phyloP scores from a whole-genome alignment of 92 coral and sea anemone species.

The Parazoanthus swiftii region DNA sequence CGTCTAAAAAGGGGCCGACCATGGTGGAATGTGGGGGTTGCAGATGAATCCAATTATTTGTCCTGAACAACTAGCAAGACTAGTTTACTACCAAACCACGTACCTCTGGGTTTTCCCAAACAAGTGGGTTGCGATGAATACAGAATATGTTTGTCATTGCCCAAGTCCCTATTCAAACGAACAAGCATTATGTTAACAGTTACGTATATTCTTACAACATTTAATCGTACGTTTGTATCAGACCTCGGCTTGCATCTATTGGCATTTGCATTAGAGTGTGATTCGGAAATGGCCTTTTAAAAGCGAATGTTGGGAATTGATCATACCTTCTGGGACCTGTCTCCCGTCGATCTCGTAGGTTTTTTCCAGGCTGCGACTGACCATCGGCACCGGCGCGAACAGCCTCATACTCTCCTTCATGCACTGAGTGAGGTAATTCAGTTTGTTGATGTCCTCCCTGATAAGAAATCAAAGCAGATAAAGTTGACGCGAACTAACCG shows the following conservation, averaged over 20 bases:
- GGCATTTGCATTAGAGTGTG: no score
- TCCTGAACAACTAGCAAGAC: not conserved
- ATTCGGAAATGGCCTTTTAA: no score
- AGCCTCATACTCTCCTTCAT: constrained; percentile 64
- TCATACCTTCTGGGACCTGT: constrained; percentile 50
- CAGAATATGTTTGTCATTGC: constrained; percentile 5
- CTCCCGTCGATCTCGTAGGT: constrained; percentile 54
- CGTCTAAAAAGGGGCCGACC: not conserved
- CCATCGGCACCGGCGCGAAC: constrained; percentile 53
- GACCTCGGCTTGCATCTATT: no score
- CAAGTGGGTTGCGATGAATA: constrained; percentile 23
- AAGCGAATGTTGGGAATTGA: not conserved
- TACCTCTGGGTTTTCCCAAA: constrained; percentile 33
- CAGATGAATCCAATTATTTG: no score
- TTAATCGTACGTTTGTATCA: no score
- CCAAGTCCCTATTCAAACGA: constrained; percentile 6
- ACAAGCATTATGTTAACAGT: not conserved
- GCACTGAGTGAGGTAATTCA: constrained; percentile 45
- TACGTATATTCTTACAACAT: no score
- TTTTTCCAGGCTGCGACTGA: constrained; percentile 59
- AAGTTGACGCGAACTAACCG: not conserved
- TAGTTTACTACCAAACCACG: not conserved
- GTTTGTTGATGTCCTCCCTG: constrained; percentile 58
- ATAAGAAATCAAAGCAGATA: not conserved
- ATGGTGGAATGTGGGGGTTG: no score